Base-by-base conservation (phyloP, 1,140 invertebrate genomes). In the Drosophila nannoptera region DNA sequence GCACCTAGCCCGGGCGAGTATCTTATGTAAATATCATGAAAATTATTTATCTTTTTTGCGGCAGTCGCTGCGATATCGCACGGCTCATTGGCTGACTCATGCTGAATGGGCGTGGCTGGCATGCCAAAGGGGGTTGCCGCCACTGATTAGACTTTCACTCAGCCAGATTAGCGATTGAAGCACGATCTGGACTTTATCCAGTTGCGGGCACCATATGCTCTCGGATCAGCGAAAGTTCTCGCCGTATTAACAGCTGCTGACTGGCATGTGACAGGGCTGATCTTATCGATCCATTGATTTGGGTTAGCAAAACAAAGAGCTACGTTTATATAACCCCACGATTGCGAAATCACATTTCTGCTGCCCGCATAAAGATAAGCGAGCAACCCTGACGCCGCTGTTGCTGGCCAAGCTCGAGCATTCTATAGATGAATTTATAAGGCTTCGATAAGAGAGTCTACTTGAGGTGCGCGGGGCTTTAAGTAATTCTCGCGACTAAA, bases 221-320 rank as follows among this genome's bases (percentile, higher is more conserved):
- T 22, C 1, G 22, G 22, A 22, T 22, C 22, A 22, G 22, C 22
- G 22, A 22, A 22, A 22, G 22, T 22, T 22, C 22, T 22, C 1
- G 22, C 22, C 22, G 22, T 22, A 22, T 22, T 22, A 22, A 22
- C 22, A 22, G 22, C 22, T 22, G 22, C 22, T 22, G 22, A 22
- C 22, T 22, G 22, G 46, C 78, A 80, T 80, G 78, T 83, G 78
- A 83, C 53, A 46, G 38, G 22, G 7, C n/a, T 36, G 67, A 69
- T 42, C 54, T 54, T 62, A 67, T 56, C 53, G 63, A 64, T 78
- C 49, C 46, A 45, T 7, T 61, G 55, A 69, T 69, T 75, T 67
- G 58, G 61, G 31, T 63, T 61, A 46, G 58, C 35, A 40, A 52
- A 61, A n/a, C n/a, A 63, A 35, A 38, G n/a, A 69, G 38, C 29